A percentile compares a stretch with the other conserved stretches of the same genome.
Evolutionary conservation across 2,888 invertebrate species (phyloP).

Genomic region (Netelia virgata): DNA sequence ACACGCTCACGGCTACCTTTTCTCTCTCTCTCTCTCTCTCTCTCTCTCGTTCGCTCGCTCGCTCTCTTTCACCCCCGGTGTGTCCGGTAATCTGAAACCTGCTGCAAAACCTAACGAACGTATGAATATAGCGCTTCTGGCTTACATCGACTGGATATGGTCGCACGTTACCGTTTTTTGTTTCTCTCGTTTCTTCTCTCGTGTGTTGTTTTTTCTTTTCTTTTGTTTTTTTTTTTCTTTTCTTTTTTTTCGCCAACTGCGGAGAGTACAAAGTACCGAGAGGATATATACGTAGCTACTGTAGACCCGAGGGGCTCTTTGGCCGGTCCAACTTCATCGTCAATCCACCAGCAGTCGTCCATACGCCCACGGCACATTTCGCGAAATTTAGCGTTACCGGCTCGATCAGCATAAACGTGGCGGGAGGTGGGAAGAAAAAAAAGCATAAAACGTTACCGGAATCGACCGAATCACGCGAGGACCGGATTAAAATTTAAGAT

Average conservation of each 20-base stretch:
- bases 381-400: conserved; percentile 25
- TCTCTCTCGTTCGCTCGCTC: conserved; percentile 30
- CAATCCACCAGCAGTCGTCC: conserved; percentile 39
- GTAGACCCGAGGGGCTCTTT: conserved; percentile 51
- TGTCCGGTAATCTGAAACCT: conserved; percentile 80
- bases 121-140: conserved; percentile 75
- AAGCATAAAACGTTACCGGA: too few species aligned
- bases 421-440: too few species aligned
- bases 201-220: neutral
- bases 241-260: conserved; percentile 14
- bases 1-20: conserved; percentile 32
- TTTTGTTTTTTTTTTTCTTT: conserved; percentile 12
- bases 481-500: too few species aligned
- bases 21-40: conserved; percentile 63
- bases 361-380: neutral
- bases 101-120: conserved; percentile 80
- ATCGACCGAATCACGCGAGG: too few species aligned
- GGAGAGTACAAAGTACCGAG: conserved; percentile 22
- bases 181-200: conserved; percentile 38
- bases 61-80: conserved; percentile 24
- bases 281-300: neutral
- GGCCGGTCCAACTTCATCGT: conserved; percentile 43
- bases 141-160: conserved; percentile 67
- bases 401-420: conserved; percentile 36
- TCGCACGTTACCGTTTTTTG: conserved; percentile 45